phyloP scores from a whole-genome alignment of 2,797 vertebrate species.

The Argyrosomus regius region DNA sequence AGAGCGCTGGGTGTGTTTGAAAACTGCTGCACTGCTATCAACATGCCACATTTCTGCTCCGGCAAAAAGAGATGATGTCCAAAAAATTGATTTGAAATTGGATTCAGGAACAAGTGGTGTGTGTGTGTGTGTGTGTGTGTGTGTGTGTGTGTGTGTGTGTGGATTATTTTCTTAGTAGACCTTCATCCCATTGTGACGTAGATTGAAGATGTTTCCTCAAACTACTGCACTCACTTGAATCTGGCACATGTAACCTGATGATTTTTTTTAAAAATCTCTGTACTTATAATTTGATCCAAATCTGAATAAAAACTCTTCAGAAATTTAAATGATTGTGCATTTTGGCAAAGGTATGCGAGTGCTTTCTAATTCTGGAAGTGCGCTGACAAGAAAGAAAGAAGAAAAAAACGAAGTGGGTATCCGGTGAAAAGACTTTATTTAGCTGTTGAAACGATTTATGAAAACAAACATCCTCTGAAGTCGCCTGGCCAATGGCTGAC shows the following conservation, averaged over 20 bases:
- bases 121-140: background rate
- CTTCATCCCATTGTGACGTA: no score
- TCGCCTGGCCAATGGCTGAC: conserved; percentile 5
- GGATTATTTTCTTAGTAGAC: background rate
- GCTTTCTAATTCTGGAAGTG: background rate
- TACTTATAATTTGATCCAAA: background rate
- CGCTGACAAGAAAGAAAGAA: background rate
- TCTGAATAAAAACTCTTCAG: background rate
- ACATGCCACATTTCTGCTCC: background rate
- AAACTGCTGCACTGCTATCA: background rate
- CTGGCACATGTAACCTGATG: background rate
- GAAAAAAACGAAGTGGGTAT: background rate
- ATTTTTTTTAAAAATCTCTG: background rate
- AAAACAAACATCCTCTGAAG: conserved; percentile 52
- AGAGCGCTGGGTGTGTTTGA: background rate
- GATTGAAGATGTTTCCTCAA: background rate
- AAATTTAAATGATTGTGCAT: background rate
- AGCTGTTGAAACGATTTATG: conserved; percentile 31
- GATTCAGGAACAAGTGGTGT: background rate
- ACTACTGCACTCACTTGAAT: background rate
- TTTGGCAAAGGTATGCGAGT: background rate
- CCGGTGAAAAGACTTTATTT: conserved; percentile 7
- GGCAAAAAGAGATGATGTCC: background rate
- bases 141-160: background rate
- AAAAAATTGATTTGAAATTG: background rate